Evolutionary conservation across 1,140 invertebrate species (phyloP).

Genomic region (Bombus terrestris): DNA sequence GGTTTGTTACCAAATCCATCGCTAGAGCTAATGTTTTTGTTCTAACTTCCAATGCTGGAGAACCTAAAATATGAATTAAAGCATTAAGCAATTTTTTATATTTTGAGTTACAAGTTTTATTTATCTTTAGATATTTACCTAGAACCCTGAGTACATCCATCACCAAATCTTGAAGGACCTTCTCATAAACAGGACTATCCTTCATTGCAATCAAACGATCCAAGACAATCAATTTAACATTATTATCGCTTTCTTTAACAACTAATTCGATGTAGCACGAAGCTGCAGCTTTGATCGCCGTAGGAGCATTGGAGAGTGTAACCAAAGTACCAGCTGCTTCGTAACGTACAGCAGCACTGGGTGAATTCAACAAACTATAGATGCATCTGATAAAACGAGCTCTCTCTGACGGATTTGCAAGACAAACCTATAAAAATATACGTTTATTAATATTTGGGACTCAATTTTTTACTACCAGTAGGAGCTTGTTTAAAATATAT

Average conservation of each 20-base stretch:
- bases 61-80: slow-evolving; percentile 57
- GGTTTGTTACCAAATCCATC: slow-evolving; percentile 95
- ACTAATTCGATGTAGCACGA: slow-evolving; percentile 99
- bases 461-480: no score
- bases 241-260: slow-evolving; percentile 99
- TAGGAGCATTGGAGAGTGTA: slow-evolving; percentile 97
- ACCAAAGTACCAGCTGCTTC: slow-evolving; percentile 99
- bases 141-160: slow-evolving; percentile 99
- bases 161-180: slow-evolving; percentile 97
- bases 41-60: slow-evolving; percentile 97
- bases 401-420: slow-evolving; percentile 97
- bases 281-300: slow-evolving; percentile 98
- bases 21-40: slow-evolving; percentile 94
- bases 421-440: slow-evolving; percentile 89
- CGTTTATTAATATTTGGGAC: neutral
- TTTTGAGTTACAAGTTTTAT: neutral
- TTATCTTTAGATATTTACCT: slow-evolving; percentile 79
- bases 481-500: neutral
- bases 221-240: slow-evolving; percentile 99
- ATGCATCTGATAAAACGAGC: slow-evolving; percentile 99
- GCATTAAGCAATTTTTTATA: neutral
- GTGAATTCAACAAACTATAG: slow-evolving; percentile 98
- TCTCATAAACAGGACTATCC: slow-evolving; percentile 93
- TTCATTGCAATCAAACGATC: slow-evolving; percentile 96
- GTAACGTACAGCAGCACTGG: slow-evolving; percentile 97